phyloP scores from a whole-genome alignment of 2,888 invertebrate species.

The Rhabditophanes sp. region DNA sequence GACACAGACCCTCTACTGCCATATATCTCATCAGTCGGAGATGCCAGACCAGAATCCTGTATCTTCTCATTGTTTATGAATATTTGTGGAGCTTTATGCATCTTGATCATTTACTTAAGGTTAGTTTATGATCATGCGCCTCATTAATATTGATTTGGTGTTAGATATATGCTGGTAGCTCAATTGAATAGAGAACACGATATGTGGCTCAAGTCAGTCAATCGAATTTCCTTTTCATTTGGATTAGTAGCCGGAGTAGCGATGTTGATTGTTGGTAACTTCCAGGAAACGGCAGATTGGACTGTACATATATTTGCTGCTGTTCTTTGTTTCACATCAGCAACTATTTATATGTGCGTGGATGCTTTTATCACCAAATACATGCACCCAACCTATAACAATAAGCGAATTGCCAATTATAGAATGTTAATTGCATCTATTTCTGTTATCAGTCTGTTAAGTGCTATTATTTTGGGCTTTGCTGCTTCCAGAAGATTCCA shows the following conservation, averaged over 20 bases:
- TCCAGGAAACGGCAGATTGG: constrained; percentile 40
- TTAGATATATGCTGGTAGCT: constrained; percentile 24
- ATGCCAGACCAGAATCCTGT: constrained; percentile 33
- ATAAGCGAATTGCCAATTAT: constrained; percentile 12
- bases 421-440: too few relatives aligned
- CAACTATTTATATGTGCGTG: constrained; percentile 27
- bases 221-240: constrained; percentile 13
- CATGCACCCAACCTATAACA: constrained; percentile 19
- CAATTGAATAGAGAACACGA: constrained; percentile 21
- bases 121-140: constrained; percentile 5
- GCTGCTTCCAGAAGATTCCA: constrained; percentile 26
- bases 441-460: too few relatives aligned
- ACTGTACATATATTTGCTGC: constrained; percentile 31
- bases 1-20: constrained; percentile 43
- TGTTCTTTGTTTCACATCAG: constrained; percentile 24
- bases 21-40: constrained; percentile 38
- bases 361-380: constrained; percentile 18
- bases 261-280: constrained; percentile 41
- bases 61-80: constrained; percentile 28
- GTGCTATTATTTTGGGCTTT: constrained; percentile 25
- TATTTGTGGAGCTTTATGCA: constrained; percentile 18
- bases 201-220: constrained; percentile 13
- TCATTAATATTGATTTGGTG: constrained; percentile 5
- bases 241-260: constrained; percentile 25
- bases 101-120: constrained; percentile 25